These are phyloP conservation scores for Esox niger DNA, from an alignment of 2,113 vertebrate genomes.

Conservation along the genomic window DNA sequence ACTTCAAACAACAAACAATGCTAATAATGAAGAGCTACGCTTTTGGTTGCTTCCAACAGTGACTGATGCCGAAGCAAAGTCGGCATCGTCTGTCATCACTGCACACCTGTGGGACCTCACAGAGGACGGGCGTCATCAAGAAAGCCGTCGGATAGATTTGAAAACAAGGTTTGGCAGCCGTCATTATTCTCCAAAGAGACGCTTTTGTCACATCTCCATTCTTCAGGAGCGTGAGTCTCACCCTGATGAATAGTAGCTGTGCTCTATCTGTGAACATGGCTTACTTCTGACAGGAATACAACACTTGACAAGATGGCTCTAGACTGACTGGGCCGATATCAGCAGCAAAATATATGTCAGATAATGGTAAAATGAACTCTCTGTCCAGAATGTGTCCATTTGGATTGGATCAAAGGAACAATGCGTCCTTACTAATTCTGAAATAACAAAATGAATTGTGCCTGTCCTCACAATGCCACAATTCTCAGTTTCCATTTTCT, in stretches of 20 bases:
- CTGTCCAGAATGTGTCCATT: conserved; percentile 47
- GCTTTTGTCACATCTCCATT: conserved; percentile 77
- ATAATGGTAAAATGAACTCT: conserved; percentile 64
- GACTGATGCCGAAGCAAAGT: conserved; percentile 41
- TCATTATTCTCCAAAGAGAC: conserved; percentile 77
- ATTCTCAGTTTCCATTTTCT: too few relatives aligned
- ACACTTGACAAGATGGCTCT: conserved; percentile 66
- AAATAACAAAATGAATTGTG: too few relatives aligned
- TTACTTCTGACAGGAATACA: conserved; percentile 73
- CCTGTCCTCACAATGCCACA: too few relatives aligned
- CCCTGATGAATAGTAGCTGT: conserved; percentile 71
- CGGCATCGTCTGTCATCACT: conserved; percentile 16
- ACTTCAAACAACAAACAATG: background rate
- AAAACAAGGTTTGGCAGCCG: conserved; percentile 70
- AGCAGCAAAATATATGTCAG: conserved; percentile 63
- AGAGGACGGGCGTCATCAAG: conserved; percentile 22
- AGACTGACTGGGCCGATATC: conserved; percentile 54
- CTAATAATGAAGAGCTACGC: conserved; percentile 13
- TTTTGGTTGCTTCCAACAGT: conserved; percentile 12
- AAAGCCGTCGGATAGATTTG: conserved; percentile 56
- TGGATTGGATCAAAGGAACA: too few relatives aligned
- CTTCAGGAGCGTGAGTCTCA: conserved; percentile 61
- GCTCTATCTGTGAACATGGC: conserved; percentile 72
- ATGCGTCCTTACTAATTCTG: too few relatives aligned
- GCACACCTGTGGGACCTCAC: conserved; percentile 67